phyloP scores from a whole-genome alignment of 2,113 vertebrate genomes.

The Pseudonaja textilis region DNA sequence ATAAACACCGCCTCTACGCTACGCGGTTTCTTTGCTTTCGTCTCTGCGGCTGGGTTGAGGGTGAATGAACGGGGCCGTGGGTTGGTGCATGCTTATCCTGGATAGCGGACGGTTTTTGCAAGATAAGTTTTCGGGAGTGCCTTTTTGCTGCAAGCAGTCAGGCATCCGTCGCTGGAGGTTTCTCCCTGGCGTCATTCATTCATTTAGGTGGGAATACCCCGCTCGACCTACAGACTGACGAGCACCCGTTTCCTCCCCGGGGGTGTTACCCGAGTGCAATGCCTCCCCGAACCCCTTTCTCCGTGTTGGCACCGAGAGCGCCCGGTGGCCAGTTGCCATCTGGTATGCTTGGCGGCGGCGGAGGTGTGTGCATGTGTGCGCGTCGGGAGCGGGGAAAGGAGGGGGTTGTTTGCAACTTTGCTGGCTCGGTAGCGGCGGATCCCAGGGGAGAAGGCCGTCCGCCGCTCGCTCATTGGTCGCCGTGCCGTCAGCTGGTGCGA shows the following conservation, averaged over 20 bases:
- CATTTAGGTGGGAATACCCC: too few species aligned
- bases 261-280: background rate
- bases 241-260: background rate
- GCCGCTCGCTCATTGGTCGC: constrained; percentile 85
- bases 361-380: background rate
- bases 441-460: constrained; percentile 79
- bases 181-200: too few species aligned
- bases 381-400: too few species aligned
- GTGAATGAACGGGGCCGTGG: background rate
- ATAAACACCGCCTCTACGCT: background rate
- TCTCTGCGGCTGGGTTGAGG: background rate
- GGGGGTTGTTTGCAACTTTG: constrained; percentile 75
- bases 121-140: background rate
- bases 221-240: too few species aligned
- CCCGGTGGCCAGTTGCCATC: constrained; percentile 54
- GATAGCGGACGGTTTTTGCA: background rate
- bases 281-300: fast-evolving
- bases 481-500: constrained; percentile 87
- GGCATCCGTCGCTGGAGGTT: background rate
- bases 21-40: background rate
- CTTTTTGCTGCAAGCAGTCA: background rate
- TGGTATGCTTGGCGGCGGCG: constrained; percentile 39
- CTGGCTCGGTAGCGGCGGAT: constrained; percentile 78
- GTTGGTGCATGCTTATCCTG: fast-evolving
- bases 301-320: constrained; percentile 6